Evolutionary conservation across 2,888 invertebrate species (phyloP).

Genomic region (Spatulosminthurus flaviceps): DNA sequence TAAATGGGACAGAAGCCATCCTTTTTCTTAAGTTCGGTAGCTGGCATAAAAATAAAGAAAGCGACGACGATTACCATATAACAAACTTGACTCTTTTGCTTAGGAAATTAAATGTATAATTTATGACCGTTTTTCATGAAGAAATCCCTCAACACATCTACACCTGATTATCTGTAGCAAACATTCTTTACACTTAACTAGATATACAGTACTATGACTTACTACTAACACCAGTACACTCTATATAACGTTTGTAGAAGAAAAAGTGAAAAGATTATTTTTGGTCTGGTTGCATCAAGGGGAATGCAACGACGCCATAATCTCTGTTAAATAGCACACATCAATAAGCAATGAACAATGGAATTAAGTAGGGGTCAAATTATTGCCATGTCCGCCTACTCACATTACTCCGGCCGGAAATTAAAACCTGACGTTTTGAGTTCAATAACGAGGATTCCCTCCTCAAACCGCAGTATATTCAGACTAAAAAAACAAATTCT

Average conservation of each 20-base stretch:
- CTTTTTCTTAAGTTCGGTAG: too few relatives aligned
- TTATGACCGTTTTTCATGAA: constrained; percentile 1
- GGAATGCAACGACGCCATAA: not conserved
- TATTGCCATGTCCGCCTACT: not conserved
- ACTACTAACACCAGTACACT: too few relatives aligned
- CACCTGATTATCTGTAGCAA: not conserved
- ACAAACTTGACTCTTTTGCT: not conserved
- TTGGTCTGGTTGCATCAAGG: not conserved
- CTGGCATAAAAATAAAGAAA: not conserved
- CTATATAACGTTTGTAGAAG: not conserved
- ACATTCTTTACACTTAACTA: too few relatives aligned
- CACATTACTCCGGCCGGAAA: not conserved
- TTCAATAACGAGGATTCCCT: constrained; percentile 22
- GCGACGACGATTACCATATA: not conserved
- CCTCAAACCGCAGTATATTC: not conserved
- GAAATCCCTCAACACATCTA: constrained; percentile 4
- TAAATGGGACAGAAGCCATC: too few relatives aligned
- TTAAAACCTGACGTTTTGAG: not conserved
- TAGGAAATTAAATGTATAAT: not conserved
- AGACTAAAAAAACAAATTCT: too few relatives aligned
- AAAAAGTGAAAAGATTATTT: not conserved
- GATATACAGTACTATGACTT: too few relatives aligned
- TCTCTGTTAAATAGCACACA: not conserved
- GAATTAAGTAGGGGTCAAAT: constrained; percentile 16
- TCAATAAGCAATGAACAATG: not conserved